These are phyloP conservation scores for Syngnathus scovelli DNA, from an alignment of 2,113 vertebrate species.

Conservation along the genomic window DNA sequence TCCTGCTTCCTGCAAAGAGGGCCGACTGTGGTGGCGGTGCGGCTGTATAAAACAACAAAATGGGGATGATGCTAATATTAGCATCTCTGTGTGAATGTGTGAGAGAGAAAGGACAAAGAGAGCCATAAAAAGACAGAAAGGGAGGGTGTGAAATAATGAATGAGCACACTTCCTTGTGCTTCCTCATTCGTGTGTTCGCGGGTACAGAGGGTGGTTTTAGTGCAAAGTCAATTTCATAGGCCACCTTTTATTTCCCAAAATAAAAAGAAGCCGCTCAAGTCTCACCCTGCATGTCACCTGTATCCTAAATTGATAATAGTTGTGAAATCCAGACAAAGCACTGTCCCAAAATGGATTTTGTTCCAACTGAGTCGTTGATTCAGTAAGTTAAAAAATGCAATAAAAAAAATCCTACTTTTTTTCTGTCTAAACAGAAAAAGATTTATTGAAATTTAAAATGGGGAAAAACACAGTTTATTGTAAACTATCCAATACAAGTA, in stretches of 20 bases:
- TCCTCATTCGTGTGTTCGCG: neutral
- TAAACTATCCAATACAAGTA: too few relatives aligned
- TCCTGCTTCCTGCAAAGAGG: conserved; percentile 47
- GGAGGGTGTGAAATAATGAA: conserved; percentile 21
- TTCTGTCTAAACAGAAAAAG: too few relatives aligned
- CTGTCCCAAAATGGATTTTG: neutral
- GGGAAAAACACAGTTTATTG: too few relatives aligned
- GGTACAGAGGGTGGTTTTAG: neutral
- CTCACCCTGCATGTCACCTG: neutral
- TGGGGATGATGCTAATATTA: conserved; percentile 64
- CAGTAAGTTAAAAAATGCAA: too few relatives aligned
- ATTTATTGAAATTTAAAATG: too few relatives aligned
- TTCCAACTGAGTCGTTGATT: neutral
- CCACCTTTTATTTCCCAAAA: too few relatives aligned
- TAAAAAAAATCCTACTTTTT: too few relatives aligned
- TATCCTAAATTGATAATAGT: neutral
- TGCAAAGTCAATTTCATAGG: neutral
- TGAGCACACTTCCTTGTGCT: conserved; percentile 6
- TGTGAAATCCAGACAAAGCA: neutral
- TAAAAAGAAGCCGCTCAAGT: neutral
- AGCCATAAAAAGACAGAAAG: conserved; percentile 13
- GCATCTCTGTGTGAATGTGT: conserved; percentile 50
- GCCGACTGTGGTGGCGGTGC: conserved; percentile 33
- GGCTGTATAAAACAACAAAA: conserved; percentile 23
- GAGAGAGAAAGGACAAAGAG: conserved; percentile 14